Evolutionary conservation across 35 echinoderm and acorn worm genomes (phyloP).

Genomic region (Heliocidaris erythrogramma): DNA sequence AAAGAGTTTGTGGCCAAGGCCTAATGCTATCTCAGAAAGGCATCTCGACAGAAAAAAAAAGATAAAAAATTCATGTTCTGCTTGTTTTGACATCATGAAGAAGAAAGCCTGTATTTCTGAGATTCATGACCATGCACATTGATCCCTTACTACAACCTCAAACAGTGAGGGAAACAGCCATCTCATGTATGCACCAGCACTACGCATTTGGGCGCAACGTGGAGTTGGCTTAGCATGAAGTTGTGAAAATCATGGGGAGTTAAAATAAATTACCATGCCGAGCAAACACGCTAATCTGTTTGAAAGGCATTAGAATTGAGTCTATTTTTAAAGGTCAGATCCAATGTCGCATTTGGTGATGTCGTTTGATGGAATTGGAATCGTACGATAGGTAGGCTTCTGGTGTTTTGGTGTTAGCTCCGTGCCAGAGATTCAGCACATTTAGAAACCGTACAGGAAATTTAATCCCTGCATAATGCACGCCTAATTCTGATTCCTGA

Average conservation of each 20-base stretch:
- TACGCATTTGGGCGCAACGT: background rate
- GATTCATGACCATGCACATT: background rate
- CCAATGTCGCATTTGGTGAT: slow-evolving; percentile 12
- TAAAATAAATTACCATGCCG: slow-evolving; percentile 16
- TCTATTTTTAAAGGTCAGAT: slow-evolving; percentile 29
- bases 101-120: background rate
- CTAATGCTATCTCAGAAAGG: background rate
- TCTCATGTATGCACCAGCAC: background rate
- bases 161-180: background rate
- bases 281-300: slow-evolving; percentile 28
- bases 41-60: background rate
- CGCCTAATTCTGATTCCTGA: background rate
- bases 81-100: background rate
- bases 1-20: background rate
- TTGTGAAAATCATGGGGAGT: slow-evolving; percentile 16
- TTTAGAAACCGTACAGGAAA: slow-evolving; percentile 2
- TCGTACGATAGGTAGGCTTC: background rate
- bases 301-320: slow-evolving; percentile 12
- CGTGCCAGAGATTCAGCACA: slow-evolving; percentile 1
- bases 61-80: background rate
- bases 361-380: background rate
- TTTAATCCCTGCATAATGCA: slow-evolving; percentile 37
- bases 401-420: background rate
- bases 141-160: background rate
- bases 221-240: background rate